Evolutionary conservation across 2,888 invertebrate species (phyloP).

Genomic region (Pterostichus madidus): DNA sequence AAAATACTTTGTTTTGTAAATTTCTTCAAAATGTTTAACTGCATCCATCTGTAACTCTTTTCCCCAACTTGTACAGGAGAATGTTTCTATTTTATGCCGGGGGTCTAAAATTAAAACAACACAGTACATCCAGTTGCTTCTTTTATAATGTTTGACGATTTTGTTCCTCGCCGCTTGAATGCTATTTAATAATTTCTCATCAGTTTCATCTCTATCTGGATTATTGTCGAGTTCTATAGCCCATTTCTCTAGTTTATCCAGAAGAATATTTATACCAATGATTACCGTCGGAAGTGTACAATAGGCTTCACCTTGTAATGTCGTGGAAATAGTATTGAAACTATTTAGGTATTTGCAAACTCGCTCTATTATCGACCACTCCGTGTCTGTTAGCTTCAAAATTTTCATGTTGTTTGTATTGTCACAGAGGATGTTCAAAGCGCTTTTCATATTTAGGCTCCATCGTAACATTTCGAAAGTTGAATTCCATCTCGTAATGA

Average conservation of each 20-base stretch:
- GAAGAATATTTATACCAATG: constrained; percentile 68
- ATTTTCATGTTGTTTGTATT: constrained; percentile 42
- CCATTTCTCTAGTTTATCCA: too few relatives aligned
- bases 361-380: constrained; percentile 66
- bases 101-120: constrained; percentile 69
- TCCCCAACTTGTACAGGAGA: constrained; percentile 68
- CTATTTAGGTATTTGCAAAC: constrained; percentile 67
- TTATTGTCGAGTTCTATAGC: too few relatives aligned
- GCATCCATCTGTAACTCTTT: constrained; percentile 55
- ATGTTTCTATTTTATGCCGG: constrained; percentile 69
- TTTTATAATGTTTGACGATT: constrained; percentile 67
- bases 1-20: constrained; percentile 61
- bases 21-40: constrained; percentile 59
- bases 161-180: constrained; percentile 69
- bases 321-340: constrained; percentile 67
- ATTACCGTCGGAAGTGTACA: constrained; percentile 68
- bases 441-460: constrained; percentile 32
- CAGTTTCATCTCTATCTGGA: constrained; percentile 67
- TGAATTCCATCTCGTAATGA: too few relatives aligned
- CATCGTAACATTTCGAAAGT: constrained; percentile 65
- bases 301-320: constrained; percentile 68
- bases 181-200: constrained; percentile 68
- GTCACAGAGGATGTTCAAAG: constrained; percentile 66
- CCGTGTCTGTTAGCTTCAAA: constrained; percentile 33
- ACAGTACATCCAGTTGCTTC: constrained; percentile 69